Percentiles rank a stretch among this genome's conserved stretches.
These are phyloP conservation scores for Suncus etruscus DNA, from an alignment of 2,113 vertebrate species.

Conservation along the genomic window DNA sequence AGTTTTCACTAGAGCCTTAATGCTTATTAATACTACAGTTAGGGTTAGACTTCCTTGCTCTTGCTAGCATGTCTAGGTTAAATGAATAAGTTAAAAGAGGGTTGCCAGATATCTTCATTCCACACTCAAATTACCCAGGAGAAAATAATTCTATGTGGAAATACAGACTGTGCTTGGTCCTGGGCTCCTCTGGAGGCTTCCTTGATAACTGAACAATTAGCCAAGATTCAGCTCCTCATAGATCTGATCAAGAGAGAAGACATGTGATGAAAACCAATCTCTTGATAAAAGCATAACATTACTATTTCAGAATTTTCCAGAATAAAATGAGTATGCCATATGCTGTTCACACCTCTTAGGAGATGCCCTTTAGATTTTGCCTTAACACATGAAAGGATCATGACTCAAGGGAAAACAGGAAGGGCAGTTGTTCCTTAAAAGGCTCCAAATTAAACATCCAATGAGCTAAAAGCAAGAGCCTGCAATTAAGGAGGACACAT, in stretches of 20 bases:
- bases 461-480: constrained; percentile 49
- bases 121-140: not conserved
- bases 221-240: not conserved
- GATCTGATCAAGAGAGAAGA: constrained; percentile 23
- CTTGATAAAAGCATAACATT: constrained; percentile 36
- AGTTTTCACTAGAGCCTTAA: not conserved
- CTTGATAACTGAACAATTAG: not conserved
- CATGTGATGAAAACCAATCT: not conserved
- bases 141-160: not conserved
- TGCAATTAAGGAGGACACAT: constrained; percentile 32
- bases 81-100: not conserved
- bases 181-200: not conserved
- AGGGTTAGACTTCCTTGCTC: not conserved
- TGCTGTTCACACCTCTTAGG: not conserved
- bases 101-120: not conserved
- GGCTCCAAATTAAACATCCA: constrained; percentile 59
- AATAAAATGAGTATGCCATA: constrained; percentile 20
- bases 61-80: not conserved
- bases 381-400: not conserved
- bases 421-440: constrained; percentile 22
- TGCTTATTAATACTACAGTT: not conserved
- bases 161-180: not conserved
- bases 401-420: constrained; percentile 1
- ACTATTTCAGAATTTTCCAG: constrained; percentile 56
- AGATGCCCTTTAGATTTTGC: constrained; percentile 20